Evolutionary conservation across 2,797 vertebrate species (phyloP).

Genomic region (Sciurus vulgaris): DNA sequence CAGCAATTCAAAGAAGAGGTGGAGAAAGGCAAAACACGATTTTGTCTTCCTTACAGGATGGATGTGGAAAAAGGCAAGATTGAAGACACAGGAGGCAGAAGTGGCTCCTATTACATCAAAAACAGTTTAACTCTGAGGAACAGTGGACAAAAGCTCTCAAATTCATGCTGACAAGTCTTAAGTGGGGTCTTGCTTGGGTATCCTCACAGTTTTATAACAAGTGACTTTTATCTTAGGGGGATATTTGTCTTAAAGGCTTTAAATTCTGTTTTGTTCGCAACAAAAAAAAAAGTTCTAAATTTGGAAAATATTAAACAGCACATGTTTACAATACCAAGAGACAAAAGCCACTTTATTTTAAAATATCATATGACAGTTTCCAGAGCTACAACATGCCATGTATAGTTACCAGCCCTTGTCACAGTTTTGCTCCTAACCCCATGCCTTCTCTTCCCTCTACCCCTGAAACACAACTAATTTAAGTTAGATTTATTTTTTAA

Average conservation of each 20-base stretch:
- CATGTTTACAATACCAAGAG: constrained; percentile 86
- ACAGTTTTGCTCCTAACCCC: constrained; percentile 1
- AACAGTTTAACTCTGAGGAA: constrained; percentile 99
- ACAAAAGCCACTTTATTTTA: constrained; percentile 87
- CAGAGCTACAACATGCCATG: constrained; percentile 75
- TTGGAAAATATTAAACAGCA: constrained; percentile 79
- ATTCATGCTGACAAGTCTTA: constrained; percentile 99
- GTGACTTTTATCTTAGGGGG: constrained; percentile 78
- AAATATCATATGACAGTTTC: constrained; percentile 75
- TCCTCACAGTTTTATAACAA: constrained; percentile 99
- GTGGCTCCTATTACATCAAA: constrained; percentile 98
- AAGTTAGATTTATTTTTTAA: constrained; percentile 38
- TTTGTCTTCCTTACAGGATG: constrained; percentile 99
- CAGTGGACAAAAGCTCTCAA: constrained; percentile 99
- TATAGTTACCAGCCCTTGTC: constrained; percentile 28
- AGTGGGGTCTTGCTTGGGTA: constrained; percentile 99
- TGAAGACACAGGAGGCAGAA: constrained; percentile 97
- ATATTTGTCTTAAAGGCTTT: constrained; percentile 65
- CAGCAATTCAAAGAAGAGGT: constrained; percentile 99
- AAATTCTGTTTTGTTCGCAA: constrained; percentile 74
- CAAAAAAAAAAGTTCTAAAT: constrained; percentile 71
- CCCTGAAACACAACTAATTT: constrained; percentile 69
- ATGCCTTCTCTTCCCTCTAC: constrained; percentile 34
- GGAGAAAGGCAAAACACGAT: constrained; percentile 97
- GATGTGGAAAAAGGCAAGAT: constrained; percentile 99